These are phyloP conservation scores for Myotis brandtii DNA, from an alignment of 2,113 vertebrate species.

Conservation along the genomic window DNA sequence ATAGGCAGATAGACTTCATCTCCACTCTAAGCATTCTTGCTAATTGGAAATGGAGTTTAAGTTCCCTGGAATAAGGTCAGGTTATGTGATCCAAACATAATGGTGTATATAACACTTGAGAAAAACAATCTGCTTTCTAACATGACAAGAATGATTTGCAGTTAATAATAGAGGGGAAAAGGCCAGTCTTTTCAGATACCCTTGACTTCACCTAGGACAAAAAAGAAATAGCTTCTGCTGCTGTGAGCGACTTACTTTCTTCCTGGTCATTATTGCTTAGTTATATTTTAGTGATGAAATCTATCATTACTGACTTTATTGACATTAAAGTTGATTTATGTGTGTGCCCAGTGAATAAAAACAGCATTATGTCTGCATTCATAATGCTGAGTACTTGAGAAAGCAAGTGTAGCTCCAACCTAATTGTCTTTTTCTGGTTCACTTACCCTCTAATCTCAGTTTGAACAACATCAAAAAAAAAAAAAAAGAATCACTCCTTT, in stretches of 20 bases:
- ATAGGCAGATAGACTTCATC: conserved; percentile 60
- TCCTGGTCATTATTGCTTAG: conserved; percentile 84
- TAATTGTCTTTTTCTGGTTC: conserved; percentile 88
- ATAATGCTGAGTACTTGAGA: conserved; percentile 83
- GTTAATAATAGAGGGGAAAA: conserved; percentile 86
- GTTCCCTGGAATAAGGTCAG: conserved; percentile 82
- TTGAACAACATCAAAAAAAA: conserved; percentile 78
- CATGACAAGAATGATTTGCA: conserved; percentile 87
- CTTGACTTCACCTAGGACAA: conserved; percentile 87
- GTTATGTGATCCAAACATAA: conserved; percentile 79
- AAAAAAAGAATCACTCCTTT: conserved; percentile 66
- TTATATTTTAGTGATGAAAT: conserved; percentile 87
- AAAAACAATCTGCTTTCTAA: conserved; percentile 85
- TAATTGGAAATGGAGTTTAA: conserved; percentile 84
- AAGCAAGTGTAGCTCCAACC: conserved; percentile 81
- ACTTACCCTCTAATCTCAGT: conserved; percentile 84
- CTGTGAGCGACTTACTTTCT: conserved; percentile 83
- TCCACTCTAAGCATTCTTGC: conserved; percentile 68
- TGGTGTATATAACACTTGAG: conserved; percentile 84
- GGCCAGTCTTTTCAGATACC: conserved; percentile 86
- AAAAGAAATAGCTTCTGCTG: conserved; percentile 85
- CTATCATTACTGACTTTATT: conserved; percentile 88
- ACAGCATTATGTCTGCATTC: conserved; percentile 81
- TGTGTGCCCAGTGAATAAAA: conserved; percentile 83
- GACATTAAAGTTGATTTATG: conserved; percentile 88